Evolutionary conservation across 2,797 vertebrate genomes (phyloP).

Genomic region (Protonibea diacanthus): DNA sequence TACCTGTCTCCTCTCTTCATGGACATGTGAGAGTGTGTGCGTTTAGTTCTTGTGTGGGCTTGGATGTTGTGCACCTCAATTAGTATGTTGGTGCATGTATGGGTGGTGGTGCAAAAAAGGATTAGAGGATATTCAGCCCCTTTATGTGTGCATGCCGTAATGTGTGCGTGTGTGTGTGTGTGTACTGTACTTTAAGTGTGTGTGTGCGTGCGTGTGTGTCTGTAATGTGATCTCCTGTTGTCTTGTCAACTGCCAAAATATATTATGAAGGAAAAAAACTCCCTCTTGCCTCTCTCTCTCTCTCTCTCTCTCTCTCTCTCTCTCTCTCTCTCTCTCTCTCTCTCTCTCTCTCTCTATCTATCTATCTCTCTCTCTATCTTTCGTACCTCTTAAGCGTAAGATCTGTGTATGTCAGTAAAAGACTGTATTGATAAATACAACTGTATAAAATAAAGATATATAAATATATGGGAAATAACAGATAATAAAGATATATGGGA

Average conservation of each 20-base stretch:
- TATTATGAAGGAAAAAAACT: conserved; percentile 71
- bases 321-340: conserved; percentile 61
- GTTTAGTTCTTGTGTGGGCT: conserved; percentile 34
- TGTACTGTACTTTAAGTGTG: conserved; percentile 38
- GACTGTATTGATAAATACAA: conserved; percentile 82
- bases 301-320: conserved; percentile 42
- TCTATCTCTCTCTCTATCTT: conserved; percentile 63
- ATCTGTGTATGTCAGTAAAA: conserved; percentile 84
- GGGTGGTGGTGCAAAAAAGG: conserved; percentile 43
- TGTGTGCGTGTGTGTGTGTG: conserved; percentile 48
- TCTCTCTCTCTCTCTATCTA: conserved; percentile 61
- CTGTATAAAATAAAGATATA: conserved; percentile 85
- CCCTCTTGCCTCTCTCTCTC: conserved; percentile 64
- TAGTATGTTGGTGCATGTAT: conserved; percentile 35
- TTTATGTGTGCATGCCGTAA: conserved; percentile 60
- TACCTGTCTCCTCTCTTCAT: conserved; percentile 64
- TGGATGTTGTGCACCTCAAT: conserved; percentile 18
- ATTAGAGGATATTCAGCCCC: conserved; percentile 48
- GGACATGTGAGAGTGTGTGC: conserved; percentile 38
- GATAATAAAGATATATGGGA: conserved; percentile 81
- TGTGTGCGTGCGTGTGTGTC: conserved; percentile 35
- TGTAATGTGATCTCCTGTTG: conserved; percentile 71
- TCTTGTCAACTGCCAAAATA: conserved; percentile 80
- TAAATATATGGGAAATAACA: conserved; percentile 80
- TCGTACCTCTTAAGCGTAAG: conserved; percentile 75